Base-by-base conservation (phyloP, 2,797 vertebrate species). In the Anguilla anguilla region DNA sequence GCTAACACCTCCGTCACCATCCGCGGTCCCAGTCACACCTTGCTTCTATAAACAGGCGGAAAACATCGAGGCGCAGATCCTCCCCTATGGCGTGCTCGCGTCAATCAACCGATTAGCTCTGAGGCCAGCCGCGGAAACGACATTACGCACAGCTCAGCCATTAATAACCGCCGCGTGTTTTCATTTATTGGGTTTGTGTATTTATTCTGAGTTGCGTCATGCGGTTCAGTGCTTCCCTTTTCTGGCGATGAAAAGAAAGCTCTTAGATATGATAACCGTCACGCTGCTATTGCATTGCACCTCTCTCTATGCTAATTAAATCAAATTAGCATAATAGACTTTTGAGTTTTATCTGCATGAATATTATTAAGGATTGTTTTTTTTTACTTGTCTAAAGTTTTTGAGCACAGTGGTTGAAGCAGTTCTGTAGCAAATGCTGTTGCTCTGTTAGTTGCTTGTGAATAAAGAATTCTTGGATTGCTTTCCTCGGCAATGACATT, bases 161-260 rank as follows among this genome's bases (percentile, higher is more conserved):
- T 86, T 25, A 72, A 72, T 72, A 72, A 72, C 69, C 28, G 1
- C 69, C n/a, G 11, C 11, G 28, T 72, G 61, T n/a, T 72, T 72
- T 72, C 2, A 31, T 72, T 72, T 35, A 31, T 35, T 3, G 28
- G n/a, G 28, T 72, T 31, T 72, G 35, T 72, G n/a, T 72, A 92
- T 92, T 92, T 90, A 92, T 94, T 93, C 93, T 88, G 92, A 89
- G 92, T 94, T 94, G 94, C 94, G 95, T 96, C 94, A 94, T 84
- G 77, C 6, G 2, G 91, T 57, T 57, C 83, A 85, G 51, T 59
- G 67, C 72, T 79, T 46, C 82, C 7, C 53, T 51, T 57, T 88
- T 51, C 83, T 39, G 22, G 77, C 61, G 57, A 59, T 85, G 72
- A 77, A 77, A n/a, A 43, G 72, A 59, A 57, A 28, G 49, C 49